Base-by-base conservation (phyloP, 2,888 invertebrate species). In the Cephus spinipes region DNA sequence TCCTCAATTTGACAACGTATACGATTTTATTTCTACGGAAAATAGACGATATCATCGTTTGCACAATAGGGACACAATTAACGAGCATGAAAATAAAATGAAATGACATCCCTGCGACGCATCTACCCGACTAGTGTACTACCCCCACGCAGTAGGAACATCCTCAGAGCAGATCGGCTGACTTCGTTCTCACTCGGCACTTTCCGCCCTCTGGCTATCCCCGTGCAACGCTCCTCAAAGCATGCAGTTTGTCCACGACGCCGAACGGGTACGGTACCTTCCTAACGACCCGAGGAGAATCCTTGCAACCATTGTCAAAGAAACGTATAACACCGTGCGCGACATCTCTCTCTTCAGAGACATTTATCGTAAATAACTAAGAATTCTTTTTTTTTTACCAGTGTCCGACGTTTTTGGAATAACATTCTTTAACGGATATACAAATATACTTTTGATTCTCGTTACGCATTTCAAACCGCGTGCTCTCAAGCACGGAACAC, bases 191-290 rank as follows among this genome's bases (percentile, higher is more conserved):
- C 55, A 23, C 55, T 55, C 55, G 55, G 55, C 55, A 55, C 55
- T 55, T 55, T 55, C 55, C 55, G 55, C 55, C 55, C 55, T 55
- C 55, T 23, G 71, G 32, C 71, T 33, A 71, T 33, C 11, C 69
- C 68, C 32, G 76, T 73, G 12, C 73, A n/a, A 4, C 40, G 36
- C 34, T 36, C 34, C 23, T 40, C 77, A 83, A 80, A 80, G 76
- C 86, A 84, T 83, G 87, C 86, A 88, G 88, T 88, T 85, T 83
- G 83, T 87, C 83, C 86, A 82, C 84, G 83, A 88, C 85, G 87
- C 86, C 85, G 83, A 80, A 81, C 80, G 83, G 77, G 82, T 82
- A 76, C 80, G 75, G 80, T 78, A 36, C 76, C 11, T 71, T 31
- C 12, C 15, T 71, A 6, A 71, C 55, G 55, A 6, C 1, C 55